Base-by-base conservation (phyloP, 2,888 invertebrate genomes). In the Aphelenchoides bicaudatus region DNA sequence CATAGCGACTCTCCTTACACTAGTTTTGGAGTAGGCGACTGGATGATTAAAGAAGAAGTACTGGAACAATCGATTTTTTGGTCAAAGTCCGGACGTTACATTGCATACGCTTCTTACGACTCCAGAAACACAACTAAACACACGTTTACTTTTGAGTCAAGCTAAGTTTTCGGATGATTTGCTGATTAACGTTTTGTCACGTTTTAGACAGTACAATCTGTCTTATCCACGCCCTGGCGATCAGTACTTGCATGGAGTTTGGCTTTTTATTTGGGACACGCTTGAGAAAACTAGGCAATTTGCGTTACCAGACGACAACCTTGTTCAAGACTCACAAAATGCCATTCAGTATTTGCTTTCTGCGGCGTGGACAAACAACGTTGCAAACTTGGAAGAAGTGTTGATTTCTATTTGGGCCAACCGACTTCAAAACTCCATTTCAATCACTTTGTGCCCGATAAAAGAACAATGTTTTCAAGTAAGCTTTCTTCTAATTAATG, bases 141-240 rank as follows among this genome's bases (percentile, higher is more conserved):
- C 5, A 64, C 59, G 43, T 46, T 74, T 2, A 63, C 72, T 6
- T 65, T 43, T n/a, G n/a, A n/a, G n/a, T n/a, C n/a, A n/a, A n/a
- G n/a, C n/a, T n/a, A n/a, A n/a, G n/a, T n/a, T n/a, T n/a, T n/a
- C n/a, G n/a, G n/a, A n/a, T n/a, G n/a, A n/a, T n/a, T n/a, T n/a
- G n/a, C n/a, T n/a, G n/a, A n/a, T n/a, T n/a, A n/a, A n/a, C n/a
- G 34, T 34, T 34, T 34, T n/a, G 34, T 34, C n/a, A 34, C 6
- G 23, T 4, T 16, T 27, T 39, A 68, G 69, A 27, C 71, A 73
- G 39, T 39, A 50, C 8, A 64, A 70, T 27, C 54, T 73, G 5
- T 63, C 73, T 3, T 74, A 73, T 38, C 72, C 74, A 8, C 71
- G 72, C 58, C 67, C 73, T 1, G 74, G 74, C 0, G 71, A 68